Evolutionary conservation across 2,113 vertebrate species (phyloP).

Genomic region (Noturus placidus): DNA sequence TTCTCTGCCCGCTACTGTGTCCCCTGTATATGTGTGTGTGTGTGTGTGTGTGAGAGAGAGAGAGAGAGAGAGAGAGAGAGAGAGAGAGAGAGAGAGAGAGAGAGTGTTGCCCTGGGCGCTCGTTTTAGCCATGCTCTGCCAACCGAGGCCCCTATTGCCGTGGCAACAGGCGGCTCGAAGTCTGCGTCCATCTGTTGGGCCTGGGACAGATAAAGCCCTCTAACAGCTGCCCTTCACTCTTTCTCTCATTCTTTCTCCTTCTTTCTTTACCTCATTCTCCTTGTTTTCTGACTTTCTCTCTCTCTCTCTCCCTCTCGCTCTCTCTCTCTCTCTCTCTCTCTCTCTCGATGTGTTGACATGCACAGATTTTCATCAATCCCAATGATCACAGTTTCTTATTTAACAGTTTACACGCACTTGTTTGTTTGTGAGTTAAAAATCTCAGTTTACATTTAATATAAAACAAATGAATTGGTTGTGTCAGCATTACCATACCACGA

Average conservation of each 20-base stretch:
- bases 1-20: conserved; percentile 18
- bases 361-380: neutral
- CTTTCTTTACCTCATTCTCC: neutral
- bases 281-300: neutral
- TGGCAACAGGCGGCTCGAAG: conserved; percentile 68
- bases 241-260: neutral
- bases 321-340: conserved; percentile 1
- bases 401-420: neutral
- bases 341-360: neutral
- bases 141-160: conserved; percentile 59
- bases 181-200: conserved; percentile 77
- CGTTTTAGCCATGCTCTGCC: conserved; percentile 66
- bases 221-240: conserved; percentile 62
- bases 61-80: conserved; percentile 8
- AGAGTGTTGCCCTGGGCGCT: conserved; percentile 29
- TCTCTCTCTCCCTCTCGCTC: neutral
- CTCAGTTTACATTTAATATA: neutral
- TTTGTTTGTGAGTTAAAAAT: neutral
- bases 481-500: neutral
- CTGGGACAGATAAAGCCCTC: conserved; percentile 69
- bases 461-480: neutral
- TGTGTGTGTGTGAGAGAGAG: conserved; percentile 12
- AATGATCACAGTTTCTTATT: neutral
- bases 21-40: conserved; percentile 7
- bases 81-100: conserved; percentile 15